A percentile compares a stretch with the other conserved stretches of the same genome.
These are phyloP conservation scores for Sinocyclocheilus maitianheensis DNA, from an alignment of 2,113 vertebrate genomes.

Conservation along the genomic window DNA sequence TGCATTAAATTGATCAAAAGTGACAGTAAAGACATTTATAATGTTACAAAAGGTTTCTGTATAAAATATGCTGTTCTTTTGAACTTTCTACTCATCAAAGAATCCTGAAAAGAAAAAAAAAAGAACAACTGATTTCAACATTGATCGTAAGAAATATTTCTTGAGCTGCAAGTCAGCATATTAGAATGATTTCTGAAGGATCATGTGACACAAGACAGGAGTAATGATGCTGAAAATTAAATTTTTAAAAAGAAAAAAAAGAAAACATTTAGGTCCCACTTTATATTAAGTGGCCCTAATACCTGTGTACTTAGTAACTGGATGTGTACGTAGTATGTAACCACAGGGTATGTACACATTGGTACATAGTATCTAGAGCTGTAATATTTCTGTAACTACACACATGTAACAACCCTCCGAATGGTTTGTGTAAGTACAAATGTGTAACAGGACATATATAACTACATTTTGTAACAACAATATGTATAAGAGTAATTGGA, in stretches of 20 bases:
- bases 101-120: not conserved
- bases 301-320: too few relatives aligned
- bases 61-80: not conserved
- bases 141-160: not conserved
- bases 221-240: not conserved
- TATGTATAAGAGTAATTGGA: too few relatives aligned
- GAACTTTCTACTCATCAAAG: not conserved
- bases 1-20: not conserved
- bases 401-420: too few relatives aligned
- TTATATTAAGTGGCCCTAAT: too few relatives aligned
- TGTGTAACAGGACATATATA: too few relatives aligned
- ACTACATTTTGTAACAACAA: too few relatives aligned
- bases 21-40: not conserved
- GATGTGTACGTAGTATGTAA: too few relatives aligned
- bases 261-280: too few relatives aligned
- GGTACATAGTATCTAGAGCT: too few relatives aligned
- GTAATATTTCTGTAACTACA: too few relatives aligned
- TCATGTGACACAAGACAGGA: not conserved
- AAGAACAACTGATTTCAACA: not conserved
- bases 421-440: too few relatives aligned
- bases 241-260: not conserved
- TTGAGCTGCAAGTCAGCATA: not conserved
- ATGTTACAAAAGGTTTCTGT: not conserved
- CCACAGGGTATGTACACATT: too few relatives aligned
- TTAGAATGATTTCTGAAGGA: not conserved